These are phyloP conservation scores for Zaprionus africanus DNA, from an alignment of 1,140 invertebrate species.

Conservation along the genomic window DNA sequence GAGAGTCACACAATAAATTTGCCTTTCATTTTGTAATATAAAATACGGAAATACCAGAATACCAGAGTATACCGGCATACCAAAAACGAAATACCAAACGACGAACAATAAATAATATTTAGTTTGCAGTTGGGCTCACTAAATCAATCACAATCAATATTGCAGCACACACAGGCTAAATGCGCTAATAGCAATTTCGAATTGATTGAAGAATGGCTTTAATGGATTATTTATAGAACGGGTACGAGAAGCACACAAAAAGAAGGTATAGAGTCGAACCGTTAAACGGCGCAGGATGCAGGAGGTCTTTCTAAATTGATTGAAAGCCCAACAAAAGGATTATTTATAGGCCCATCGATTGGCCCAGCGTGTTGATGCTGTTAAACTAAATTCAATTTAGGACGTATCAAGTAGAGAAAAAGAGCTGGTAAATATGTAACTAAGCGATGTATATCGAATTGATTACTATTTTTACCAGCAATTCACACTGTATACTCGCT, in stretches of 20 bases:
- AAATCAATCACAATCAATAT: conserved; percentile 79
- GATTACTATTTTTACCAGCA: not conserved
- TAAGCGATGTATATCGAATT: not conserved
- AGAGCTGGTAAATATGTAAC: not conserved
- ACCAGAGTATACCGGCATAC: not conserved
- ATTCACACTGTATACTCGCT: not conserved
- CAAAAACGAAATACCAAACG: not conserved
- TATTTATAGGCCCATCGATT: conserved; percentile 7
- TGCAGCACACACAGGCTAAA: conserved; percentile 49
- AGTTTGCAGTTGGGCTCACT: conserved; percentile 41
- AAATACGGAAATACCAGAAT: not conserved
- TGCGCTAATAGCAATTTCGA: conserved; percentile 26
- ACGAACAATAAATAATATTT: conserved; percentile 58
- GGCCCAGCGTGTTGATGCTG: not conserved
- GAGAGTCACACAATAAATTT: conserved; percentile 32
- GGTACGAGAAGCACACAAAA: not conserved
- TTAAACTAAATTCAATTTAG: conserved; percentile 4
- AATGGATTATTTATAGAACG: conserved; percentile 4
- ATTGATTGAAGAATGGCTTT: conserved; percentile 19
- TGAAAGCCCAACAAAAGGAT: conserved; percentile 22
- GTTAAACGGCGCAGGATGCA: not conserved
- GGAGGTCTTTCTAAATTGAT: conserved; percentile 17
- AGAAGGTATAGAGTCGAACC: not conserved
- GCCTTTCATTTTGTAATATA: conserved; percentile 11
- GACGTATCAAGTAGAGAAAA: not conserved